Conservation (phyloP, 2,113 vertebrate genomes). For the Neodontobutis hainanensis region DNA sequence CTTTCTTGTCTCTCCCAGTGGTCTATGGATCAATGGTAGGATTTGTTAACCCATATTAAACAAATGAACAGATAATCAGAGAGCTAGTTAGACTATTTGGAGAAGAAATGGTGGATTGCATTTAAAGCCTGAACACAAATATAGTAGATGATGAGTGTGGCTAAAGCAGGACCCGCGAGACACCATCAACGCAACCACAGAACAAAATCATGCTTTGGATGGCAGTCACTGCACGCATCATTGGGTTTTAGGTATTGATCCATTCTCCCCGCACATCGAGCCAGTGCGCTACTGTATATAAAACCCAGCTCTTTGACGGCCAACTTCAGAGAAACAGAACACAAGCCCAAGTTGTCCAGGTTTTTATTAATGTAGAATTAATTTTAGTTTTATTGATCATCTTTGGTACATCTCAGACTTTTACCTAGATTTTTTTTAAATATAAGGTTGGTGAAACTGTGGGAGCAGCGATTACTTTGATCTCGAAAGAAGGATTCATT, state of each 20-base stretch:
- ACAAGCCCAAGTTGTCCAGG: conserved; percentile 5
- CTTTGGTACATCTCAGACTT: neutral
- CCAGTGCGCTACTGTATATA: neutral
- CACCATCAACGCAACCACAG: neutral
- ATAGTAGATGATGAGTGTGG: neutral
- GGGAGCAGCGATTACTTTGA: too few relatives aligned
- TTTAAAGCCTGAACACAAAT: conserved; percentile 11
- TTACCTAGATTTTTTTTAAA: neutral
- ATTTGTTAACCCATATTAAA: conserved; percentile 56
- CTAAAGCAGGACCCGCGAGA: conserved; percentile 11
- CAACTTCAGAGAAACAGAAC: conserved; percentile 4
- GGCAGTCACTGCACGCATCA: conserved; percentile 7
- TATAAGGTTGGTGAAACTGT: neutral
- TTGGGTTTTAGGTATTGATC: conserved; percentile 42
- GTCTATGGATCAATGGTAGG: conserved; percentile 47
- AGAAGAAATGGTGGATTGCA: conserved; percentile 20
- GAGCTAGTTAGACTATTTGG: conserved; percentile 26
- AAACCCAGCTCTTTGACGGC: conserved; percentile 9
- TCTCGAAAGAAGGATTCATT: too few relatives aligned
- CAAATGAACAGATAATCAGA: conserved; percentile 43
- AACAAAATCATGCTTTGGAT: neutral
- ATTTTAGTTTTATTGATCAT: conserved; percentile 44
- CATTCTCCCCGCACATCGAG: conserved; percentile 12
- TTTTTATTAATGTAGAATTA: conserved; percentile 1
- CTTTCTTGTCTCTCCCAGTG: conserved; percentile 13